Evolutionary conservation across 2,888 invertebrate genomes (phyloP).

Genomic region (Mactromeris polynyma): DNA sequence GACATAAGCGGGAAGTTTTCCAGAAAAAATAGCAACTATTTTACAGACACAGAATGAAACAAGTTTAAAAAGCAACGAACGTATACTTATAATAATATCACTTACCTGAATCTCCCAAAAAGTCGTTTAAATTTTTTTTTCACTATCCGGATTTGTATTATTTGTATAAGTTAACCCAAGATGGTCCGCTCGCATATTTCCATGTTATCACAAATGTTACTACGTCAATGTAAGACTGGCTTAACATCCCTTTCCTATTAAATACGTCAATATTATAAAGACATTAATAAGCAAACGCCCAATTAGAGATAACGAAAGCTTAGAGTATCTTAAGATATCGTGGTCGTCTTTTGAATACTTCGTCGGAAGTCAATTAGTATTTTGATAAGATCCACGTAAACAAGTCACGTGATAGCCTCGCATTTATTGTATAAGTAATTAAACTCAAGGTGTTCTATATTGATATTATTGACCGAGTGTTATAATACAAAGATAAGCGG

Average conservation of each 20-base stretch:
- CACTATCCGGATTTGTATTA: not conserved
- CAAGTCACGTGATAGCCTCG: slow-evolving; percentile 24
- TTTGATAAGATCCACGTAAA: slow-evolving; percentile 34
- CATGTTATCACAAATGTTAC: not conserved
- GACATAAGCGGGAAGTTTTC: no score
- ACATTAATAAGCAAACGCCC: slow-evolving; percentile 7
- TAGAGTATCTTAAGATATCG: not conserved
- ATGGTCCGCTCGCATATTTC: slow-evolving; percentile 9
- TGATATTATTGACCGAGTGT: slow-evolving; percentile 19
- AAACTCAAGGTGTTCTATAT: slow-evolving; percentile 12
- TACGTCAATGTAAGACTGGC: not conserved
- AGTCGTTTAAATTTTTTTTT: not conserved
- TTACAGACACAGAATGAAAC: no score
- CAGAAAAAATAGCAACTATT: no score
- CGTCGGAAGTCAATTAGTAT: not conserved
- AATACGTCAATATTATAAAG: slow-evolving; percentile 5
- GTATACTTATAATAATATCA: no score
- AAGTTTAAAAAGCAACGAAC: no score
- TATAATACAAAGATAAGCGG: slow-evolving; percentile 20
- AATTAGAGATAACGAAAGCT: slow-evolving; percentile 16
- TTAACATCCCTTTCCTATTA: not conserved
- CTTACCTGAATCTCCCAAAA: not conserved
- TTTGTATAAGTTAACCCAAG: not conserved
- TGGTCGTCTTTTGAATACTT: not conserved
- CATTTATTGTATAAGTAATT: not conserved